Base-by-base conservation (phyloP, 2,113 vertebrate species). In the Pachyramphus minor region DNA sequence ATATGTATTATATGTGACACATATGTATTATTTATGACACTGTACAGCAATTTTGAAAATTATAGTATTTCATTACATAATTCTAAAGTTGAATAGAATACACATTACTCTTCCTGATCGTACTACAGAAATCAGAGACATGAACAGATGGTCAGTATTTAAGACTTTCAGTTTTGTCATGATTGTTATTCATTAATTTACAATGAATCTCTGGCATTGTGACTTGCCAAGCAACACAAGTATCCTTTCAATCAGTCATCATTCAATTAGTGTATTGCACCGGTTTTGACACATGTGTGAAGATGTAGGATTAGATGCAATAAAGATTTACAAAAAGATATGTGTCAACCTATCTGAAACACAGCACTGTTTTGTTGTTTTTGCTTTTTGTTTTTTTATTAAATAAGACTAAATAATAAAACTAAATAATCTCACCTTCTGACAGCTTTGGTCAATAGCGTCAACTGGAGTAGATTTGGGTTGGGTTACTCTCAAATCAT, bases 401-500 rank as follows among this genome's bases (percentile, higher is more conserved):
- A 35, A 35, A 35, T 35, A 59, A 59, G 56, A 59, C 9, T 59
- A 59, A 25, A 59, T 35, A 59, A 59, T 59, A 85, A 73, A 11
- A 76, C 25, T 9, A 89, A 84, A 58, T 87, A 5, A 80, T 56
- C 87, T 84, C 89, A 99, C 99, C 99, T 99, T 99, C n/a, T 98
- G 98, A 97, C 99, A 99, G 89, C 98, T 99, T 94, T 97, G 98
- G 96, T 99, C 99, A 85, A 99, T 99, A 80, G 99, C 98, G 81
- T 99, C 99, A 98, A 99, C 98, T 55, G 99, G 98, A 44, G 98
- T 99, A 47, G 98, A 96, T 92, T 95, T 99, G 27, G 99, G 99
- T 45, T 98, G 97, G 35, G 96, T 98, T 84, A 98, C 97, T 58
- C 98, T 98, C 28, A 98, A 86, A 50, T 99, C 99, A 66, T 99